A percentile compares a stretch with the other conserved stretches of the same genome.
Evolutionary conservation across 2,888 invertebrate genomes (phyloP).

Genomic region (Nephrotoma guestfalica): DNA sequence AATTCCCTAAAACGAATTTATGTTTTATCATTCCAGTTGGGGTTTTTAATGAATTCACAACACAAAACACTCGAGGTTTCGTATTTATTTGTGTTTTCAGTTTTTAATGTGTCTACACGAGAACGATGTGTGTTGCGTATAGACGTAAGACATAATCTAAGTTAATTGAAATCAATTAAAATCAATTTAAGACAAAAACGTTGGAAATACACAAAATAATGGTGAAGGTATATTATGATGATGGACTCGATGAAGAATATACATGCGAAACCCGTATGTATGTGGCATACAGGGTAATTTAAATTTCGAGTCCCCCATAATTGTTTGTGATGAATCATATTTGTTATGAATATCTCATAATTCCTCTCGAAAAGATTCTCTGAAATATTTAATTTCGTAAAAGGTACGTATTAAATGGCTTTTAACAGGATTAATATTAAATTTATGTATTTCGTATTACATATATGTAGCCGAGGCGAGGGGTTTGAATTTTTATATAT

Average conservation of each 20-base stretch:
- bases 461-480: neutral
- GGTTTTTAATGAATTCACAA: neutral
- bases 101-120: neutral
- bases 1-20: neutral
- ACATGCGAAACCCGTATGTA: neutral
- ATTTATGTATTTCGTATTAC: neutral
- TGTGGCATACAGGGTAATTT: neutral
- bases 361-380: neutral
- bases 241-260: neutral
- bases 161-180: constrained; percentile 4
- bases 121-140: neutral
- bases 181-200: constrained; percentile 1
- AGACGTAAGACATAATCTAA: constrained; percentile 1
- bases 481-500: neutral
- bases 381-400: neutral
- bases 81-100: too few species aligned
- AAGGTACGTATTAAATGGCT: neutral
- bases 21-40: neutral
- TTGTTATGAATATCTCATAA: neutral
- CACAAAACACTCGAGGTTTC: neutral
- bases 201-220: neutral
- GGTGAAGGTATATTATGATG: constrained; percentile 1
- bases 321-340: neutral
- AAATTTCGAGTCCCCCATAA: neutral
- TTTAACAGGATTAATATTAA: neutral